phyloP scores from a whole-genome alignment of 2,888 invertebrate species.

The Brassicogethes aeneus region DNA sequence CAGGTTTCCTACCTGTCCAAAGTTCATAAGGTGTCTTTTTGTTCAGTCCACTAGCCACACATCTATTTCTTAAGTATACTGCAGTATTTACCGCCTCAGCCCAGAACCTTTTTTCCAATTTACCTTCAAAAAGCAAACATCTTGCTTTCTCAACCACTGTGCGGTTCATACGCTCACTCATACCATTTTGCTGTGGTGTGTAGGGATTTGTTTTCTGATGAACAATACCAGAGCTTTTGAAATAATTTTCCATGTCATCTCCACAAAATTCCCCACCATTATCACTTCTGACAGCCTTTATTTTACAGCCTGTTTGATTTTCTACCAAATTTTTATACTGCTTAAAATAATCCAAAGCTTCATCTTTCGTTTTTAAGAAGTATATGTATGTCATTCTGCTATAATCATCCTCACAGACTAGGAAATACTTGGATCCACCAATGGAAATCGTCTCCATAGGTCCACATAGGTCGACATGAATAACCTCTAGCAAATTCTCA shows the following conservation, averaged over 20 bases:
- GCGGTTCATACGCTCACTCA: constrained; percentile 18
- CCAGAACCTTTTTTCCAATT: constrained; percentile 14
- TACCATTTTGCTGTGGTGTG: constrained; percentile 25
- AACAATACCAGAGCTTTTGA: constrained; percentile 21
- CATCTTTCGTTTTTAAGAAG: too few species aligned
- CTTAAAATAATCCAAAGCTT: too few species aligned
- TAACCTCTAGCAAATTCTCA: too few species aligned
- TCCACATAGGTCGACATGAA: too few species aligned
- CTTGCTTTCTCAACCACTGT: constrained; percentile 20
- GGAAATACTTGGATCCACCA: too few species aligned
- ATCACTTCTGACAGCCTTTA: constrained; percentile 23
- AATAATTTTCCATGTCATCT: constrained; percentile 15
- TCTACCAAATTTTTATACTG: too few species aligned
- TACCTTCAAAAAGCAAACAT: constrained; percentile 15
- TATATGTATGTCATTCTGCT: too few species aligned
- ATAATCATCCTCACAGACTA: too few species aligned
- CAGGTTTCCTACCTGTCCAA: constrained; percentile 23
- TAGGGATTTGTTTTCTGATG: constrained; percentile 18
- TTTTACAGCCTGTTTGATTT: constrained; percentile 20
- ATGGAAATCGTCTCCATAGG: too few species aligned
- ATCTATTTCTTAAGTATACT: too few species aligned
- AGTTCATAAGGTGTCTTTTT: constrained; percentile 11
- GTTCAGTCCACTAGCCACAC: constrained; percentile 6
- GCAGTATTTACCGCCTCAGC: constrained; percentile 16
- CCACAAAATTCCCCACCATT: constrained; percentile 12